Evolutionary conservation across 1,140 invertebrate genomes (phyloP).

Genomic region (Lordiphosa clarofinis): DNA sequence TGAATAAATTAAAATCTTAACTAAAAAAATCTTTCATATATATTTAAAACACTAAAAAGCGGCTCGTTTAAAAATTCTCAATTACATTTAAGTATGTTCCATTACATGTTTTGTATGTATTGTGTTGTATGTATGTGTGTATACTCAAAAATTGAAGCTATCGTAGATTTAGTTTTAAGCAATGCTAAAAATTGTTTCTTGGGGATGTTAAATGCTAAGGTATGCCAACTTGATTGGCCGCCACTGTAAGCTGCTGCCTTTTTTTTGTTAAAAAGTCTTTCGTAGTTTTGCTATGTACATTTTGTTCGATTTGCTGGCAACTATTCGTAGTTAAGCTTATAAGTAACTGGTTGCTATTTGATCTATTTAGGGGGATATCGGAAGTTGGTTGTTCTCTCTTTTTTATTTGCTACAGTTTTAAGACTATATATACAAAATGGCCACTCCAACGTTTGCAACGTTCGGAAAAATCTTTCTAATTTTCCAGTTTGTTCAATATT

Average conservation of each 20-base stretch:
- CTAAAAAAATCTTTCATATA: slow-evolving; percentile 21
- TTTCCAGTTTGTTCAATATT: slow-evolving; percentile 18
- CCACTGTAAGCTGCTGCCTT: slow-evolving; percentile 2
- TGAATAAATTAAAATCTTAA: slow-evolving; percentile 73
- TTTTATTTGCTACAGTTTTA: slow-evolving; percentile 9
- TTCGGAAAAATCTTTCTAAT: slow-evolving; percentile 20
- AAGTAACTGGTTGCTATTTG: slow-evolving; percentile 25
- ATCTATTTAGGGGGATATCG: slow-evolving; percentile 35
- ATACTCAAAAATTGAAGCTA: slow-evolving; percentile 54
- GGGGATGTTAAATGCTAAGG: slow-evolving; percentile 54
- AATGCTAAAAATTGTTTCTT: slow-evolving; percentile 51
- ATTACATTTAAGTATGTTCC: slow-evolving; percentile 15
- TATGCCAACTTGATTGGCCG: slow-evolving; percentile 34
- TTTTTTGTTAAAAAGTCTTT: slow-evolving; percentile 57
- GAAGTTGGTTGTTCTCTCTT: slow-evolving; percentile 33
- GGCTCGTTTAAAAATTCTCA: slow-evolving; percentile 13
- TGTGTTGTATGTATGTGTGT: slow-evolving; percentile 20
- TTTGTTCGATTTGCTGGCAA: slow-evolving; percentile 2
- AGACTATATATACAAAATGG: slow-evolving; percentile 49
- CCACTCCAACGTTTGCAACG: slow-evolving; percentile 48
- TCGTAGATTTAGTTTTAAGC: slow-evolving; percentile 46
- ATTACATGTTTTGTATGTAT: slow-evolving; percentile 12
- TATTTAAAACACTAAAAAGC: slow-evolving; percentile 23
- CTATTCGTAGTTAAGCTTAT: slow-evolving; percentile 22
- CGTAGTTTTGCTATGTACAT: slow-evolving; percentile 37